A percentile compares a stretch with the other conserved stretches of the same genome.
Evolutionary conservation across 1,140 invertebrate species (phyloP).

Genomic region (Megathymus violae): DNA sequence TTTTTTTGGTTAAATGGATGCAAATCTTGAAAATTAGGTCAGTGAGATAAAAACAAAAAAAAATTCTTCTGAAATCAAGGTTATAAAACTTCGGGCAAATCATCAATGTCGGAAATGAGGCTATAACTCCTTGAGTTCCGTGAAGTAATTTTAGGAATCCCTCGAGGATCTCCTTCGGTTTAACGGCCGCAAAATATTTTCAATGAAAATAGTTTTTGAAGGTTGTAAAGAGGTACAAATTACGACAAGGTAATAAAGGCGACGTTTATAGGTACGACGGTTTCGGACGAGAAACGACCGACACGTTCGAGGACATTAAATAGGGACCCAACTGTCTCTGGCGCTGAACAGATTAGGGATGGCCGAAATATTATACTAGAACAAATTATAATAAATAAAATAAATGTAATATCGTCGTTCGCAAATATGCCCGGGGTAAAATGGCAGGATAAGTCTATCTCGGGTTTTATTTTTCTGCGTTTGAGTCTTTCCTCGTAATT

Average conservation of each 20-base stretch:
- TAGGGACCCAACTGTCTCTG: constrained; percentile 44
- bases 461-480: no score
- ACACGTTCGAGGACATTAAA: constrained; percentile 56
- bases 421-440: no score
- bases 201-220: constrained; percentile 41
- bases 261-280: constrained; percentile 56
- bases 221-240: constrained; percentile 55
- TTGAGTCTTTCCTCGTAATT: no score
- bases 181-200: constrained; percentile 26
- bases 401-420: no score
- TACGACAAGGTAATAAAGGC: constrained; percentile 55
- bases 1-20: no score
- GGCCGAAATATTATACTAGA: background rate
- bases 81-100: constrained; percentile 7
- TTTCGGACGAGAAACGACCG: constrained; percentile 65
- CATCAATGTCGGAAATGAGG: constrained; percentile 2
- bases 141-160: constrained; percentile 13
- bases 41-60: background rate
- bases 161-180: constrained; percentile 9
- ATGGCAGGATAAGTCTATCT: no score
- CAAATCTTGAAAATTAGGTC: no score
- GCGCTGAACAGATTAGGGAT: constrained; percentile 29
- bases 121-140: constrained; percentile 10
- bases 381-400: no score
- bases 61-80: background rate